These are phyloP conservation scores for Rugalucina vietnamica DNA, from an alignment of 2,888 invertebrate species.

Conservation along the genomic window DNA sequence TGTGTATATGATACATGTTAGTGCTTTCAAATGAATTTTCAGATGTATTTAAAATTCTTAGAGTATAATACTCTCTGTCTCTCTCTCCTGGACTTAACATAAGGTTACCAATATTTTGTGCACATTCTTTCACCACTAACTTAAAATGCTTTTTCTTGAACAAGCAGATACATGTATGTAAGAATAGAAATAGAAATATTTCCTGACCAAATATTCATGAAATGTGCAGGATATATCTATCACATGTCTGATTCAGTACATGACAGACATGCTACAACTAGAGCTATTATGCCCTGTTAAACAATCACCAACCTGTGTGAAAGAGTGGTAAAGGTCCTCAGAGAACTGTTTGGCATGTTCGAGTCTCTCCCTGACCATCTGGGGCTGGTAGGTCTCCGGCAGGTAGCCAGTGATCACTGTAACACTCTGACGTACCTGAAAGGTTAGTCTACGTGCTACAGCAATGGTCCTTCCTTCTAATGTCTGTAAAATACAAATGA, in stretches of 20 bases:
- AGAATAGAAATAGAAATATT: no score
- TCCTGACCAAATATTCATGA: no score
- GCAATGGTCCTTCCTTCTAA: conserved; percentile 74
- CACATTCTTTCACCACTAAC: no score
- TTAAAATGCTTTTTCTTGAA: no score
- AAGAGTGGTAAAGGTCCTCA: conserved; percentile 70
- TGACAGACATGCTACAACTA: not conserved
- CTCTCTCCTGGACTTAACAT: no score
- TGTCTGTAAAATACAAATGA: conserved; percentile 65
- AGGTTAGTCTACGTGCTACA: conserved; percentile 73
- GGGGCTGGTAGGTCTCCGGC: conserved; percentile 64
- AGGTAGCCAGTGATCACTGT: conserved; percentile 61
- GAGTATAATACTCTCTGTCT: no score
- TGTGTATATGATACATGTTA: no score
- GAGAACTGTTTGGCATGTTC: conserved; percentile 66
- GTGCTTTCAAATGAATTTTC: no score
- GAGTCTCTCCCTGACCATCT: conserved; percentile 63
- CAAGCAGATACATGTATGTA: no score
- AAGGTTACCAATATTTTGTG: no score
- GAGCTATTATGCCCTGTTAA: not conserved
- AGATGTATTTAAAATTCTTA: no score
- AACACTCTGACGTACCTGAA: conserved; percentile 67
- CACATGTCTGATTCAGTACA: not conserved
- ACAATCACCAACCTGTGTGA: conserved; percentile 62
- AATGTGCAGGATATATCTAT: no score